Base-by-base conservation (phyloP, 2,888 invertebrate species). In the Eucera pruinosa region DNA sequence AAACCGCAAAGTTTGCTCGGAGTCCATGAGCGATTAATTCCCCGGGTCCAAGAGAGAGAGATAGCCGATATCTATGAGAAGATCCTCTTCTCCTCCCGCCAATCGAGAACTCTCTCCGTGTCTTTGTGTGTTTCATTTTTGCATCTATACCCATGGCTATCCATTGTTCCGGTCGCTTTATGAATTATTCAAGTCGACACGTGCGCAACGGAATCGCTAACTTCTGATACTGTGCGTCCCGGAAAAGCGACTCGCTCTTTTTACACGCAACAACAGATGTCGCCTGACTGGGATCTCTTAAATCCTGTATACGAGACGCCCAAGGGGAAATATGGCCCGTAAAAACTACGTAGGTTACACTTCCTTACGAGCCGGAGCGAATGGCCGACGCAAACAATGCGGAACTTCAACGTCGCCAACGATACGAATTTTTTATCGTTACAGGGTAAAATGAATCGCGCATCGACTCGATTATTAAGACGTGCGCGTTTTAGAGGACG, bases 281-380 rank as follows among this genome's bases (percentile, higher is more conserved):
- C 54, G 18, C n/a, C 45, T 39, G 25, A n/a, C n/a, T n/a, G 13
- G 23, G 36, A 43, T 54, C 66, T 36, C 54, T 36, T 66, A 71
- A 77, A 75, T 66, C 71, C 66, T 27, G 18, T 62, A 62, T 77
- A 77, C 47, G 52, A 70, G 78, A 47, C 52, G 58, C 62, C 71
- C 77, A 78, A 30, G 20, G 0, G 36, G 30, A 77, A 62, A 77
- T 77, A 78, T 67, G 50, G 54, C 30, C 52, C 54, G 50, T 78
- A 77, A 64, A 78, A 71, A 69, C 6, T 7, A 7, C 11, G 33
- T n/a, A 18, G 13, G 27, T 47, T 60, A 33, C 25, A 57, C 69
- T 69, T 65, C 61, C 69, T 76, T 68, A 68, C 52, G 62, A 43
- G 30, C 62, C 11, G 27, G 58, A 20, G 9, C 39, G 67, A 64